Percentiles rank a stretch among this genome's conserved stretches.
phyloP scores from a whole-genome alignment of 2,888 invertebrate species.

The Steromphala cineraria region DNA sequence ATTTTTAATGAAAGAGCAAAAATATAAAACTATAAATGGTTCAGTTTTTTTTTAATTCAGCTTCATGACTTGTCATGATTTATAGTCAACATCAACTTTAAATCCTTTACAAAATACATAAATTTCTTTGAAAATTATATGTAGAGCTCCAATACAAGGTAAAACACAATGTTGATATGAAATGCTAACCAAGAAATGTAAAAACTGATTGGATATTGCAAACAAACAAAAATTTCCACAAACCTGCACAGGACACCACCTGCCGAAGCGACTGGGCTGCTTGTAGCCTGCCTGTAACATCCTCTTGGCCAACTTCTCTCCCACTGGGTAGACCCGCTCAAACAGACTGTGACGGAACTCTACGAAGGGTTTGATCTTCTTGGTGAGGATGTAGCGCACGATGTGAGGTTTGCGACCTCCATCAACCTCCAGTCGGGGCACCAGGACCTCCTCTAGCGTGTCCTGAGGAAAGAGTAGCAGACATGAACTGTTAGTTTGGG shows the following conservation, averaged over 20 bases:
- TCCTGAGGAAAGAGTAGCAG: slow-evolving; percentile 53
- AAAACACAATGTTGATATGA: too few species aligned
- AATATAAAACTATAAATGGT: too few species aligned
- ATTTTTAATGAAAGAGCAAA: too few species aligned
- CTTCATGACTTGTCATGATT: too few species aligned
- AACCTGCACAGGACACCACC: slow-evolving; percentile 75
- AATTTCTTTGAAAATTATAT: too few species aligned
- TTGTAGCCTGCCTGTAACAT: slow-evolving; percentile 74
- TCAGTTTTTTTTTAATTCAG: too few species aligned
- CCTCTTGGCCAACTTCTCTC: slow-evolving; percentile 66
- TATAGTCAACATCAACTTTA: too few species aligned
- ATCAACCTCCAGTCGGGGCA: slow-evolving; percentile 70
- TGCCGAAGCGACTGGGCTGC: slow-evolving; percentile 74
- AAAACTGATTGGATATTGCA: background rate
- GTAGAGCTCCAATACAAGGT: too few species aligned
- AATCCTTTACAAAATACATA: too few species aligned
- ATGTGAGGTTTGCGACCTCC: slow-evolving; percentile 73
- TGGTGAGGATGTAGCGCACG: slow-evolving; percentile 70
- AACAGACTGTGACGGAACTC: slow-evolving; percentile 70
- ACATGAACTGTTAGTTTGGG: too few species aligned
- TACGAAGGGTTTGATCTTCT: slow-evolving; percentile 65
- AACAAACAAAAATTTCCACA: background rate
- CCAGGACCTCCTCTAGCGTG: slow-evolving; percentile 69
- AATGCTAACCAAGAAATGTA: too few species aligned
- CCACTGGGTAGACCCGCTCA: slow-evolving; percentile 73